Evolutionary conservation across 2,888 invertebrate species (phyloP).

Genomic region (Agriopis marginaria): DNA sequence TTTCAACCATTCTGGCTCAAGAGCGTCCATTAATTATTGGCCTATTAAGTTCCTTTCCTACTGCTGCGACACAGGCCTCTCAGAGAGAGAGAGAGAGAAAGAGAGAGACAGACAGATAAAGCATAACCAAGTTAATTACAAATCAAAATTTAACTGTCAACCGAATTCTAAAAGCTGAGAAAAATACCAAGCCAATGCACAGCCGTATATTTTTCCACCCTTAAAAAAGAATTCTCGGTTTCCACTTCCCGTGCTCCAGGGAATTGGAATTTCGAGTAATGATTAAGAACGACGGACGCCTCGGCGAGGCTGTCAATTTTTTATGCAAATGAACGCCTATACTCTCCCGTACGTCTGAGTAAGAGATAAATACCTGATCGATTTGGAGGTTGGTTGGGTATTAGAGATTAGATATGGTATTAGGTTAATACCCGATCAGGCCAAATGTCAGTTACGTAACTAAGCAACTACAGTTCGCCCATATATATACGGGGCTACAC

Average conservation of each 20-base stretch:
- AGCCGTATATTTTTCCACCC: conserved; percentile 21
- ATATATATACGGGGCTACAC: too few relatives aligned
- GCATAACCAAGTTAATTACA: neutral
- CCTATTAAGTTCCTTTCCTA: too few relatives aligned
- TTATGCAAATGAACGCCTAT: conserved; percentile 57
- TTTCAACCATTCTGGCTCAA: neutral
- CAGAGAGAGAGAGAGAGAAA: too few relatives aligned
- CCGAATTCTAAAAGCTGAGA: neutral
- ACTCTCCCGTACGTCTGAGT: conserved; percentile 16
- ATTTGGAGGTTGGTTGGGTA: conserved; percentile 13
- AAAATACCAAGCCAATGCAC: conserved; percentile 3
- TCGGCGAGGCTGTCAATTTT: conserved; percentile 59
- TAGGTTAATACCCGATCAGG: neutral
- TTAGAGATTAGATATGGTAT: conserved; percentile 14
- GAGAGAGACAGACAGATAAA: too few relatives aligned
- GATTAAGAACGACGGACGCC: conserved; percentile 62
- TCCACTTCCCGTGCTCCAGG: conserved; percentile 44
- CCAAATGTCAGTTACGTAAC: neutral
- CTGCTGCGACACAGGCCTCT: too few relatives aligned
- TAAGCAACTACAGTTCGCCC: too few relatives aligned
- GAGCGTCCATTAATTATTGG: too few relatives aligned
- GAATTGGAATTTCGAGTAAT: conserved; percentile 53
- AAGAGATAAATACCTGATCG: conserved; percentile 13
- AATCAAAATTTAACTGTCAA: neutral
- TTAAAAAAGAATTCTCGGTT: conserved; percentile 38